Percentiles rank a stretch among this genome's conserved stretches.
Conservation (phyloP, 2,113 vertebrate species). For the Monopterus albus region DNA sequence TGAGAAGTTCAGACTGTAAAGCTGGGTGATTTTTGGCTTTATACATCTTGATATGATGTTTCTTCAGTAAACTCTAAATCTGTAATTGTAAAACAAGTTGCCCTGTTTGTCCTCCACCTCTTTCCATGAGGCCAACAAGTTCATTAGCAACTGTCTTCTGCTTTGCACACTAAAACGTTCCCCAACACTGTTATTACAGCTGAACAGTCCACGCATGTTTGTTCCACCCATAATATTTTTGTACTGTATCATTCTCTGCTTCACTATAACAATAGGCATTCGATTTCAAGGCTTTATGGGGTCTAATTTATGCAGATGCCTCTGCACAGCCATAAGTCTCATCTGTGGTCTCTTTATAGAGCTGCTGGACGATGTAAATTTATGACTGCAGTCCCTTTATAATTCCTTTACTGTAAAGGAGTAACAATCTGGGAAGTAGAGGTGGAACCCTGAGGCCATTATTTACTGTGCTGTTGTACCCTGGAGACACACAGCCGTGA, state of each 20-base stretch:
- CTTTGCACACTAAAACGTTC: not conserved
- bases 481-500: slow-evolving; percentile 67
- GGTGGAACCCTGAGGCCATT: slow-evolving; percentile 56
- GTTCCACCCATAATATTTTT: not conserved
- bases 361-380: slow-evolving; percentile 62
- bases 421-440: slow-evolving; percentile 63
- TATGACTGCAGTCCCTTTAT: slow-evolving; percentile 63
- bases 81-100: no score
- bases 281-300: slow-evolving; percentile 58
- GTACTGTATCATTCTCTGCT: not conserved
- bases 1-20: no score
- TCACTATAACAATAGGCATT: slow-evolving; percentile 55
- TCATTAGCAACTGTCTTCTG: not conserved
- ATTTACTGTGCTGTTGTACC: slow-evolving; percentile 75
- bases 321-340: slow-evolving; percentile 49
- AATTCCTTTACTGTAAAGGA: slow-evolving; percentile 74
- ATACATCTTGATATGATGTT: no score
- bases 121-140: not conserved
- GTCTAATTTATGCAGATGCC: slow-evolving; percentile 55
- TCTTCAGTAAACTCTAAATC: no score
- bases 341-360: slow-evolving; percentile 57
- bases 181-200: not conserved
- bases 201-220: not conserved
- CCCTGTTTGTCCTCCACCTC: no score
- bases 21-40: no score